Percentiles rank a stretch among this genome's conserved stretches.
phyloP scores from a whole-genome alignment of 2,888 invertebrate genomes.

The Sinhomidia bicolor region DNA sequence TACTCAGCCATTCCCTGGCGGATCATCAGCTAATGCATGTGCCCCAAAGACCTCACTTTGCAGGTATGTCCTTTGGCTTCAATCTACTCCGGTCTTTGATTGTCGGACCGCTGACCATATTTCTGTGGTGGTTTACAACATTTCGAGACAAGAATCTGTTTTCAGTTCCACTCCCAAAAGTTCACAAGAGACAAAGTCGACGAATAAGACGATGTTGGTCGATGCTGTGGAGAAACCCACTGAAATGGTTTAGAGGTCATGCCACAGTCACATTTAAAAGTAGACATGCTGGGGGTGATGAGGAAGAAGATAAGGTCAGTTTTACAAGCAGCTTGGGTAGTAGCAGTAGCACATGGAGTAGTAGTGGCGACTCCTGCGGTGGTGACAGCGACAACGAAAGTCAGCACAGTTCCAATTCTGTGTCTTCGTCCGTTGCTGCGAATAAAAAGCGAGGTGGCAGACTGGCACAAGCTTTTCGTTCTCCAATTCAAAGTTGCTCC shows the following conservation, averaged over 20 bases:
- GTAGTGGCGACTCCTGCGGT: background rate
- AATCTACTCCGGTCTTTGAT: slow-evolving; percentile 83
- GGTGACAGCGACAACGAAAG: slow-evolving; percentile 45
- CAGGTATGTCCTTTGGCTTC: slow-evolving; percentile 82
- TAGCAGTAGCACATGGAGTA: slow-evolving; percentile 10
- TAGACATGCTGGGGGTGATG: background rate
- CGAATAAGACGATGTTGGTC: slow-evolving; percentile 40
- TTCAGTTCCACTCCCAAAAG: slow-evolving; percentile 77
- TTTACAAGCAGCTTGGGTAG: slow-evolving; percentile 46
- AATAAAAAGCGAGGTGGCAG: slow-evolving; percentile 33
- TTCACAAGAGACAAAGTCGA: slow-evolving; percentile 51
- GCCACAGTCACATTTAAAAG: background rate
- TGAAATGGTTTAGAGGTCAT: slow-evolving; percentile 14
- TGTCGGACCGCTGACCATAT: slow-evolving; percentile 83
- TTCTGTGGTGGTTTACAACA: slow-evolving; percentile 82
- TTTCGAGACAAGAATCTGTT: slow-evolving; percentile 83
- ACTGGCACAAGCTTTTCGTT: slow-evolving; percentile 33
- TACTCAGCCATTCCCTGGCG: slow-evolving; percentile 82
- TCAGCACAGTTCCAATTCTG: background rate
- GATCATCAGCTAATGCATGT: slow-evolving; percentile 81
- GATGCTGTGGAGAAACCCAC: background rate
- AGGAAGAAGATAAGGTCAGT: slow-evolving; percentile 47
- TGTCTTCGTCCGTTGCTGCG: slow-evolving; percentile 46
- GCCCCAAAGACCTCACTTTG: slow-evolving; percentile 82
- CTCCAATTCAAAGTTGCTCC: slow-evolving; percentile 18